Evolutionary conservation across 2,888 invertebrate genomes (phyloP).

Genomic region (Epiperipatus broadwayi): DNA sequence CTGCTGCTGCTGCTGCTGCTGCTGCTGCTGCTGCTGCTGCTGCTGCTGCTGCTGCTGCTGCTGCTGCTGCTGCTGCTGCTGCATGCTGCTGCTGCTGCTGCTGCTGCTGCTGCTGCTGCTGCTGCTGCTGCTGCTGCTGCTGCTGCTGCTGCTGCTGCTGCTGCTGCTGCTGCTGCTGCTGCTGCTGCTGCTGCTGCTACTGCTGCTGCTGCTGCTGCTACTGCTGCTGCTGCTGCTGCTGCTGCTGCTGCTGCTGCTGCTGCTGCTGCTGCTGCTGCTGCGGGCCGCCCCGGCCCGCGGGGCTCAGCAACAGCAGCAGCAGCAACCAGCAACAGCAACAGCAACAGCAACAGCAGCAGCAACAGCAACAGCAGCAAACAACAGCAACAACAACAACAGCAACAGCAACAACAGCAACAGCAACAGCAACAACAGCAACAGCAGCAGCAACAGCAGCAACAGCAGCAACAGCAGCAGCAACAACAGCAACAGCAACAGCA

Average conservation of each 20-base stretch:
- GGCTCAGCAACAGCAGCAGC: not conserved
- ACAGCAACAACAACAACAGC: too few species aligned
- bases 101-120: slow-evolving; percentile 1
- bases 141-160: slow-evolving; percentile 3
- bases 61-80: too few species aligned
- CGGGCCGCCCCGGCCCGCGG: not conserved
- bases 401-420: too few species aligned
- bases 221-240: not conserved
- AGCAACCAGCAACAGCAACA: too few species aligned
- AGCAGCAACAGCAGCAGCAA: not conserved
- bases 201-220: not conserved
- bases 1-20: slow-evolving; percentile 3
- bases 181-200: slow-evolving; percentile 1
- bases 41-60: not conserved
- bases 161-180: slow-evolving; percentile 3
- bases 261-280: slow-evolving; percentile 3
- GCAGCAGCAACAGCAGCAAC: slow-evolving; percentile 3
- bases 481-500: too few species aligned
- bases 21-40: not conserved
- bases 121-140: not conserved
- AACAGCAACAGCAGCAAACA: too few species aligned
- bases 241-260: slow-evolving; percentile 1
- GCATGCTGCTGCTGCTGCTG: too few species aligned
- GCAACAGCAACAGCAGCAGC: slow-evolving; percentile 3
- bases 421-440: too few species aligned